Evolutionary conservation across 2,797 vertebrate genomes (phyloP).

Genomic region (Aselliscus stoliczkanus): DNA sequence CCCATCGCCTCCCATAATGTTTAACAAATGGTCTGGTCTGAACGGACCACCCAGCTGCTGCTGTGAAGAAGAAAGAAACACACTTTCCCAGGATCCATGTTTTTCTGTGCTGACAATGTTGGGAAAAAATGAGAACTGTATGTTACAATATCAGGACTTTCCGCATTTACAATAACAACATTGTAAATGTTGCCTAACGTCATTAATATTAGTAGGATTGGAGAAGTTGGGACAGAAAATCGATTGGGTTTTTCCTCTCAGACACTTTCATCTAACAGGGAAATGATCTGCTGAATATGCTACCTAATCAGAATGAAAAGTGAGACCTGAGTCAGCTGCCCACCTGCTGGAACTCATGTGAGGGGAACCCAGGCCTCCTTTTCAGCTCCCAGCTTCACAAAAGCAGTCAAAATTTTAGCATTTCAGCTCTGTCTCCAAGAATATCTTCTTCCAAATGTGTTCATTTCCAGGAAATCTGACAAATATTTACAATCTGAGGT

Average conservation of each 20-base stretch:
- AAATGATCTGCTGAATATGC: neutral
- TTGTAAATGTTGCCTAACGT: neutral
- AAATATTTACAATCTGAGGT: constrained; percentile 51
- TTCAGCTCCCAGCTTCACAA: neutral
- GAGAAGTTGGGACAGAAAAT: constrained; percentile 11
- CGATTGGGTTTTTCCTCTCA: neutral
- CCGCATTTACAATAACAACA: neutral
- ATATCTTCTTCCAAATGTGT: neutral
- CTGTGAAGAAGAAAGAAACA: constrained; percentile 61
- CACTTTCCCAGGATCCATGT: constrained; percentile 7
- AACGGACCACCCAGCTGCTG: constrained; percentile 56
- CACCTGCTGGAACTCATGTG: neutral
- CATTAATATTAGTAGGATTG: neutral
- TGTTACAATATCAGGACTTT: constrained; percentile 32
- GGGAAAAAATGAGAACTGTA: constrained; percentile 34
- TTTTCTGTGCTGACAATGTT: constrained; percentile 39
- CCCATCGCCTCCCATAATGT: constrained; percentile 37
- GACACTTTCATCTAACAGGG: neutral
- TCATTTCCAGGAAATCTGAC: constrained; percentile 32
- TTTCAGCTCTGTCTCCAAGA: neutral
- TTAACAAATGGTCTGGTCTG: constrained; percentile 52
- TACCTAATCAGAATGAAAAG: neutral
- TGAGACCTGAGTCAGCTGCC: neutral
- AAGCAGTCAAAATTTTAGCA: neutral
- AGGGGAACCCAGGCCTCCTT: neutral